phyloP scores from a whole-genome alignment of 2,888 invertebrate genomes.

The Scaptomyza cyrtandrae region DNA sequence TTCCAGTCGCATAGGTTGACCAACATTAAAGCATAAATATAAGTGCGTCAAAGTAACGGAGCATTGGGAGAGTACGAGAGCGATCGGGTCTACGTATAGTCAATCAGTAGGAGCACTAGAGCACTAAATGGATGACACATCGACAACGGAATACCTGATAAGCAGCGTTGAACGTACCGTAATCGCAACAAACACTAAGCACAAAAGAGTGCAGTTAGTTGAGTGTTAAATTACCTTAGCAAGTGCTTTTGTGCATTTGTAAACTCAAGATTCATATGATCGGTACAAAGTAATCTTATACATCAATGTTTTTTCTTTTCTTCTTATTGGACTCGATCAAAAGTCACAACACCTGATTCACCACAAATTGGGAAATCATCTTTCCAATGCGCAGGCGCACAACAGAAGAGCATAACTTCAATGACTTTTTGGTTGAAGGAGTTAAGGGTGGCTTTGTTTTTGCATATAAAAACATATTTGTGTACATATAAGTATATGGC shows the following conservation, averaged over 20 bases:
- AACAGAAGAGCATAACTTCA: constrained; percentile 13
- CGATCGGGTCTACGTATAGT: constrained; percentile 5
- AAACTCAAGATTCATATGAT: background rate
- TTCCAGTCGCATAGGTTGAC: constrained; percentile 57
- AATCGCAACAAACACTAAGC: background rate
- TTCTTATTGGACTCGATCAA: constrained; percentile 23
- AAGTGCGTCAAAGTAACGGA: constrained; percentile 7
- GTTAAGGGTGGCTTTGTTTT: constrained; percentile 26
- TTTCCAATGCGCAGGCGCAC: constrained; percentile 57
- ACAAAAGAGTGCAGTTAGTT: background rate
- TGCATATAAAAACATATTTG: constrained; percentile 6
- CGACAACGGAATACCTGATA: constrained; percentile 28
- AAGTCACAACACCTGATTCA: constrained; percentile 10
- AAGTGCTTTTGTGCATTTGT: background rate
- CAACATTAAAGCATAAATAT: constrained; percentile 53
- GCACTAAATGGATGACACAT: constrained; percentile 44
- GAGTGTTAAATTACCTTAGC: background rate
- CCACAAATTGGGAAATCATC: constrained; percentile 7
- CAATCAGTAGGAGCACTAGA: constrained; percentile 30
- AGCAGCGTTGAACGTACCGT: constrained; percentile 5
- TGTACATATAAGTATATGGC: background rate
- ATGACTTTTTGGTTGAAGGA: constrained; percentile 7
- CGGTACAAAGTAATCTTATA: too few relatives aligned
- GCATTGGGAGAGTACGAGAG: constrained; percentile 5
- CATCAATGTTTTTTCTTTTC: too few relatives aligned